Conservation (phyloP, 1,140 invertebrate genomes). For the Drosophila jambulina region DNA sequence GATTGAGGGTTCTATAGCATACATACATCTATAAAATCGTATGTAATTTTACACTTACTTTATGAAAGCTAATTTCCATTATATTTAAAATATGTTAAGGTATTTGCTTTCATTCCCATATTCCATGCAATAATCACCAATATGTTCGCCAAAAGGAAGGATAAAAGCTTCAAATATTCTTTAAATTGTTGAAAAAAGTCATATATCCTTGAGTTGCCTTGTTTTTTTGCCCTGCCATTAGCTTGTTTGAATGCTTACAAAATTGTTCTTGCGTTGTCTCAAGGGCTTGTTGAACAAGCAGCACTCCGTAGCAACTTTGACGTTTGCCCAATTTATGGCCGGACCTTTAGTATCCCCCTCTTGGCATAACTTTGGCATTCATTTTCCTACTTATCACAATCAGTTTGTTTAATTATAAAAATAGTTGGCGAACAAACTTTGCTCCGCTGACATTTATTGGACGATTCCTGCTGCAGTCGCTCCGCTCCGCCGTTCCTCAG, state of each 20-base stretch:
- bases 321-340: slow-evolving; percentile 63
- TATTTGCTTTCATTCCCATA: background rate
- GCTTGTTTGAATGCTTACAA: slow-evolving; percentile 4
- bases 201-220: slow-evolving; percentile 14
- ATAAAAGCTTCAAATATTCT: background rate
- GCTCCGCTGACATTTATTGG: slow-evolving; percentile 70
- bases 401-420: slow-evolving; percentile 76
- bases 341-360: slow-evolving; percentile 22
- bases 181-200: background rate
- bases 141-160: background rate
- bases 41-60: too few relatives aligned
- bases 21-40: background rate
- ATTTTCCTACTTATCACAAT: slow-evolving; percentile 69
- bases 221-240: slow-evolving; percentile 3
- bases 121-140: background rate
- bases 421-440: slow-evolving; percentile 71
- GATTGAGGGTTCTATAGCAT: background rate
- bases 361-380: slow-evolving; percentile 45
- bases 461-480: slow-evolving; percentile 30
- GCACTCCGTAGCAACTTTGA: slow-evolving; percentile 40
- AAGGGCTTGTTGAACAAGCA: slow-evolving; percentile 36
- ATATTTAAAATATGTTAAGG: background rate
- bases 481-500: background rate
- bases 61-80: background rate
- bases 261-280: slow-evolving; percentile 31